Conservation (phyloP, 2,888 invertebrate species). For the Drosophila seclusa region DNA sequence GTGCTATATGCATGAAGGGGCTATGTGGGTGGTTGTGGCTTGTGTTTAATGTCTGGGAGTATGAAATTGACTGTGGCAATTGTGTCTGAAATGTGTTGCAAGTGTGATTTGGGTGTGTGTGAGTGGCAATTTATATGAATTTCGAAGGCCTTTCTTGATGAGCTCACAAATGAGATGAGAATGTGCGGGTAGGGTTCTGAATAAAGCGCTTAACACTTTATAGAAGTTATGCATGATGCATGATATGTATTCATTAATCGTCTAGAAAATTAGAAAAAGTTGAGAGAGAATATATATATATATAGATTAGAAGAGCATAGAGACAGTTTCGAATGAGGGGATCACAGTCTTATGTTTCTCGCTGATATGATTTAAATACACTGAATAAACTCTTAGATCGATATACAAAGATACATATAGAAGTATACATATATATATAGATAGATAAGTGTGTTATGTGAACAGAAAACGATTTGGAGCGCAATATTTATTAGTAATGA, state of each 20-base stretch:
- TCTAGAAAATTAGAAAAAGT: conserved; percentile 84
- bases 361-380: conserved; percentile 48
- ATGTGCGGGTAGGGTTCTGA: conserved; percentile 39
- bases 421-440: conserved; percentile 22
- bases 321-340: conserved; percentile 59
- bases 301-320: conserved; percentile 81
- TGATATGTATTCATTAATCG: conserved; percentile 82
- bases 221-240: conserved; percentile 61
- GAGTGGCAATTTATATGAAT: conserved; percentile 35
- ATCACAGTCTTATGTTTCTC: conserved; percentile 20
- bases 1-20: conserved; percentile 53
- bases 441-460: conserved; percentile 17
- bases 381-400: conserved; percentile 54
- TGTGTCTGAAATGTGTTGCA: conserved; percentile 28
- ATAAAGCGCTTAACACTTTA: conserved; percentile 63
- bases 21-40: conserved; percentile 19
- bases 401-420: conserved; percentile 41
- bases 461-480: conserved; percentile 48
- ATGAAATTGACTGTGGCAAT: conserved; percentile 52
- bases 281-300: conserved; percentile 80
- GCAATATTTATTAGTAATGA: conserved; percentile 60
- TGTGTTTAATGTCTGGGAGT: conserved; percentile 35
- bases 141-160: conserved; percentile 53
- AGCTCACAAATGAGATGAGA: conserved; percentile 62
- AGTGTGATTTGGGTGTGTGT: conserved; percentile 25